Percentiles rank a stretch among this genome's conserved stretches.
phyloP scores from a whole-genome alignment of 53 echinoderm and acorn worm species.

The Pentamera pediparva region DNA sequence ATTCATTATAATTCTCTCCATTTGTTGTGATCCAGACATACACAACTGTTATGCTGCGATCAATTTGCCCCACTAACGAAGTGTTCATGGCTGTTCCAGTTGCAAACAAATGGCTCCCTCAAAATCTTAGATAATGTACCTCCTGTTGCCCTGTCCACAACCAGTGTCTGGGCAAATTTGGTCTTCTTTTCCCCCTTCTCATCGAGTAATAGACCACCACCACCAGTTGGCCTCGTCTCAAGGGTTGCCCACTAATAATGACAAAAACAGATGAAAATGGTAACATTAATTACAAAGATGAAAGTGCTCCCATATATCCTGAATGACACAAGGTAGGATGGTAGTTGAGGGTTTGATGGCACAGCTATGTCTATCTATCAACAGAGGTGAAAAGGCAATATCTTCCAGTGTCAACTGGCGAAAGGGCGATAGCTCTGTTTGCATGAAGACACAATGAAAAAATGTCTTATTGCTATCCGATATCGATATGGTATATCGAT shows the following conservation, averaged over 20 bases:
- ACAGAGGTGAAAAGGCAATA: no score
- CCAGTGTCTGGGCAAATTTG: conserved; percentile 58
- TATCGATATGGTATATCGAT: no score
- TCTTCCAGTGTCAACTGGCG: no score
- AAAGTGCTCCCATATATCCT: no score
- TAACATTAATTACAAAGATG: not conserved
- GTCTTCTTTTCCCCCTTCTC: conserved; percentile 76
- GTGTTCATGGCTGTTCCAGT: not conserved
- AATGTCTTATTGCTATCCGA: no score
- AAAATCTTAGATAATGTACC: conserved; percentile 38
- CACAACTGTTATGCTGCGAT: no score
- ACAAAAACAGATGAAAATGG: not conserved
- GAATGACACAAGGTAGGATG: no score
- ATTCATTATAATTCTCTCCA: not conserved
- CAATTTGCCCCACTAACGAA: no score
- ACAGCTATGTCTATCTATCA: no score
- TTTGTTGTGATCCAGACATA: no score
- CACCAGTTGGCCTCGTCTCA: conserved; percentile 80
- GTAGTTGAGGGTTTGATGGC: no score
- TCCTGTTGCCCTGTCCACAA: conserved; percentile 64
- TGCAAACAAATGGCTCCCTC: not conserved
- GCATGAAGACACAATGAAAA: not conserved
- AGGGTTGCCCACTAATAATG: conserved; percentile 62
- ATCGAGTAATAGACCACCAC: conserved; percentile 74
- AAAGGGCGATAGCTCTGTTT: not conserved